Conservation (phyloP, 2,113 vertebrate genomes). For the Nymphicus hollandicus region DNA sequence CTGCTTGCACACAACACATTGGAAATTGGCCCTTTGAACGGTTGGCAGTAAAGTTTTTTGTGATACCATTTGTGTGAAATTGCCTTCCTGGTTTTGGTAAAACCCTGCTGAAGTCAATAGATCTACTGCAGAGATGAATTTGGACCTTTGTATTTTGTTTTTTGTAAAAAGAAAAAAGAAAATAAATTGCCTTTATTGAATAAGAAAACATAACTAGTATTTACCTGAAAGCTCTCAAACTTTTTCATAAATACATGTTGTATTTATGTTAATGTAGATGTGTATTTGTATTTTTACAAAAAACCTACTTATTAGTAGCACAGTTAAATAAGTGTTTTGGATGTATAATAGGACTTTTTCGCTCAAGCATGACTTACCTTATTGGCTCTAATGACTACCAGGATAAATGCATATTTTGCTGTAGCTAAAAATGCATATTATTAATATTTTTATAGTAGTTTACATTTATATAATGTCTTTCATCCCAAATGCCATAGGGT, state of each 20-base stretch:
- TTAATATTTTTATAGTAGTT: slow-evolving; percentile 60
- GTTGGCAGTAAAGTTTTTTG: background rate
- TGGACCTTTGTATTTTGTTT: slow-evolving; percentile 32
- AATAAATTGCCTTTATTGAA: background rate
- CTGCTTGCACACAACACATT: slow-evolving; percentile 12
- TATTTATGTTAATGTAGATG: slow-evolving; percentile 26
- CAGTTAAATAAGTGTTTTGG: slow-evolving; percentile 61
- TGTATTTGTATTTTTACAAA: slow-evolving; percentile 46
- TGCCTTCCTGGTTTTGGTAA: slow-evolving; percentile 30
- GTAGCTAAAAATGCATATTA: slow-evolving; percentile 36
- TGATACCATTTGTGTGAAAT: slow-evolving; percentile 27
- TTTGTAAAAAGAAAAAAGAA: slow-evolving; percentile 7
- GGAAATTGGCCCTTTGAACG: slow-evolving; percentile 17
- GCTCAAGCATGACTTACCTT: slow-evolving; percentile 27
- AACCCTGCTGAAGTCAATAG: background rate
- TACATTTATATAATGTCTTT: background rate
- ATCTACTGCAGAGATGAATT: slow-evolving; percentile 42
- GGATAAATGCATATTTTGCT: background rate
- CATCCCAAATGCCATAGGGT: slow-evolving; percentile 9
- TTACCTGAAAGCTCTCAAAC: slow-evolving; percentile 43
- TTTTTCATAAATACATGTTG: background rate
- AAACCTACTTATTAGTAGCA: slow-evolving; percentile 37
- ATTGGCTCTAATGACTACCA: slow-evolving; percentile 20
- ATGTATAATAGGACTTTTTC: slow-evolving; percentile 27
- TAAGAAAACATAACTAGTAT: slow-evolving; percentile 8